phyloP scores from a whole-genome alignment of 2,113 vertebrate species.

The Condylura cristata region DNA sequence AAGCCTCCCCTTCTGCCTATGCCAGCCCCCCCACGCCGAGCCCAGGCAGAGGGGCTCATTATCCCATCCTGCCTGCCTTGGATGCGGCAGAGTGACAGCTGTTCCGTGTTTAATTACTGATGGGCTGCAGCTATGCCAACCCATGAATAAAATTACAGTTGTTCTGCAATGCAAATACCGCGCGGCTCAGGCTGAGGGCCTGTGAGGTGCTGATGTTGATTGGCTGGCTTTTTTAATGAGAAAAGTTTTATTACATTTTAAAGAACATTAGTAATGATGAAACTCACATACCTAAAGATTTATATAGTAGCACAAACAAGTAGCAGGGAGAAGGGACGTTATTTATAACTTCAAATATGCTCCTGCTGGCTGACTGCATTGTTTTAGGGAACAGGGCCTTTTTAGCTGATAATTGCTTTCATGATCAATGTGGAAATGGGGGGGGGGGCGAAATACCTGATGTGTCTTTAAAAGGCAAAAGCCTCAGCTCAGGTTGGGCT shows the following conservation, averaged over 20 bases:
- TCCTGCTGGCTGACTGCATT: constrained; percentile 44
- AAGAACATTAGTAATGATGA: constrained; percentile 74
- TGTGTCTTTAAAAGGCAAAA: constrained; percentile 40
- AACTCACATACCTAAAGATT: constrained; percentile 75
- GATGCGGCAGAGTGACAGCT: constrained; percentile 78
- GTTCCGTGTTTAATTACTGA: constrained; percentile 80
- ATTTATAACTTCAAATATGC: constrained; percentile 68
- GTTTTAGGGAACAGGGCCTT: constrained; percentile 60
- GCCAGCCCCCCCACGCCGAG: neutral
- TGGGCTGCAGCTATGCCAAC: constrained; percentile 69
- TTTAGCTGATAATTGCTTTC: constrained; percentile 73
- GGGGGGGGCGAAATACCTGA: constrained; percentile 38
- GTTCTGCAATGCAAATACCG: constrained; percentile 77
- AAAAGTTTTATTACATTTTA: constrained; percentile 77
- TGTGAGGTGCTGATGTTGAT: constrained; percentile 51
- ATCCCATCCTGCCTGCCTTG: constrained; percentile 56
- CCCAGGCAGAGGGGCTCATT: constrained; percentile 61
- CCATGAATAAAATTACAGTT: constrained; percentile 80
- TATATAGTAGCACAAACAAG: constrained; percentile 64
- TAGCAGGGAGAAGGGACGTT: constrained; percentile 47
- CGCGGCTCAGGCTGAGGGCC: neutral
- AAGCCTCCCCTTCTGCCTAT: neutral
- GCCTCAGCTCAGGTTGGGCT: neutral
- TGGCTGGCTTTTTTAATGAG: constrained; percentile 75
- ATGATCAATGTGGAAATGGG: constrained; percentile 67